Evolutionary conservation across 2,888 invertebrate species (phyloP).

Genomic region (Calliphora vomitoria): DNA sequence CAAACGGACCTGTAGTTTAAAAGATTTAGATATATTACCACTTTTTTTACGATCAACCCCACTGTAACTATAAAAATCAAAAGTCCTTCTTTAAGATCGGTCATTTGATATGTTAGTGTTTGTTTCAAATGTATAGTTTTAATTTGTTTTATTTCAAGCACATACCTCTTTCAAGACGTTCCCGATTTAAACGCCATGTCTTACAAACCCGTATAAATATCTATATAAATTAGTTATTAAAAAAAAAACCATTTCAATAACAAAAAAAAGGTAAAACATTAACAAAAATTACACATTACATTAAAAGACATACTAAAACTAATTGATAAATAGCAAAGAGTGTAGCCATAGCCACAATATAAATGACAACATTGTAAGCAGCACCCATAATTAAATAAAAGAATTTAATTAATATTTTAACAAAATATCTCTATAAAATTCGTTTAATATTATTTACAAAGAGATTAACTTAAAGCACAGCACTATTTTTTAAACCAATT

Average conservation of each 20-base stretch:
- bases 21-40: too few species aligned
- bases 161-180: conserved; percentile 41
- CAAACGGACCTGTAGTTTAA: too few species aligned
- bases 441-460: background rate
- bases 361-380: conserved; percentile 5
- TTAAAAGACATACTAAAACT: conserved; percentile 22
- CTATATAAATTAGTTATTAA: background rate
- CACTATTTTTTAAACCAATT: background rate
- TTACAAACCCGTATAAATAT: conserved; percentile 9
- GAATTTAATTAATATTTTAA: too few species aligned
- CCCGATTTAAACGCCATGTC: conserved; percentile 32
- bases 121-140: too few species aligned
- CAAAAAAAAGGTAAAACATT: background rate
- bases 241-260: conserved; percentile 7
- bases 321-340: conserved; percentile 33
- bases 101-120: too few species aligned
- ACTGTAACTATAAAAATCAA: too few species aligned
- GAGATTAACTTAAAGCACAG: background rate
- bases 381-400: conserved; percentile 7
- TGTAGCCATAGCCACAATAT: conserved; percentile 21
- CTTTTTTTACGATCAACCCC: too few species aligned
- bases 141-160: background rate
- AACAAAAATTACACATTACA: background rate
- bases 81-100: too few species aligned
- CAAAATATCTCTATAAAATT: background rate